A percentile compares a stretch with the other conserved stretches of the same genome.
Conservation (phyloP, 2,113 vertebrate species). For the Butorides virescens region DNA sequence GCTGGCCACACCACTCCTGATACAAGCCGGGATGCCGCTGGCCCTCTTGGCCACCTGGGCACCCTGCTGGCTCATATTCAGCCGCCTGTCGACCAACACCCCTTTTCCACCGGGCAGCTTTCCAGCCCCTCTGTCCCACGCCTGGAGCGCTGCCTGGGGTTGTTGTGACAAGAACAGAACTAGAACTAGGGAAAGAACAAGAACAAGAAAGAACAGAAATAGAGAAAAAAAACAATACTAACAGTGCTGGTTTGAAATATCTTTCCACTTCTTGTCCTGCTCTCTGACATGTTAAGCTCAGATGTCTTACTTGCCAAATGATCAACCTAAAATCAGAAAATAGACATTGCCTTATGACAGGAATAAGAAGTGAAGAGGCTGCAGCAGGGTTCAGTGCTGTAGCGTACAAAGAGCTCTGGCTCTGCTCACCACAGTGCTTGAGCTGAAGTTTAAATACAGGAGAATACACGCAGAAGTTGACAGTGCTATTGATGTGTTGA, state of each 20-base stretch:
- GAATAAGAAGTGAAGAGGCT: neutral
- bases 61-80: no score
- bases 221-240: neutral
- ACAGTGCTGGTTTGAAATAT: slow-evolving; percentile 72
- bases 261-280: slow-evolving; percentile 85
- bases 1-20: no score
- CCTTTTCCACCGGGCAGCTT: no score
- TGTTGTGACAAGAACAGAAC: no score
- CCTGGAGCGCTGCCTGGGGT: no score
- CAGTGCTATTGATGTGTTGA: neutral
- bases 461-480: neutral
- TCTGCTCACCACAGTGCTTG: neutral
- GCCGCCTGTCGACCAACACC: no score
- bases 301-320: slow-evolving; percentile 75
- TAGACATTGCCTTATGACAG: neutral
- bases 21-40: no score
- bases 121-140: no score
- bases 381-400: neutral
- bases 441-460: neutral
- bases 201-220: neutral
- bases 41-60: no score
- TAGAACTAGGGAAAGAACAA: no score
- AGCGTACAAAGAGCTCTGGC: neutral
- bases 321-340: slow-evolving; percentile 69
- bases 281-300: slow-evolving; percentile 72